Percentiles rank a stretch among this genome's conserved stretches.
Conservation (phyloP, 2,888 invertebrate species). For the Xanthia togata region DNA sequence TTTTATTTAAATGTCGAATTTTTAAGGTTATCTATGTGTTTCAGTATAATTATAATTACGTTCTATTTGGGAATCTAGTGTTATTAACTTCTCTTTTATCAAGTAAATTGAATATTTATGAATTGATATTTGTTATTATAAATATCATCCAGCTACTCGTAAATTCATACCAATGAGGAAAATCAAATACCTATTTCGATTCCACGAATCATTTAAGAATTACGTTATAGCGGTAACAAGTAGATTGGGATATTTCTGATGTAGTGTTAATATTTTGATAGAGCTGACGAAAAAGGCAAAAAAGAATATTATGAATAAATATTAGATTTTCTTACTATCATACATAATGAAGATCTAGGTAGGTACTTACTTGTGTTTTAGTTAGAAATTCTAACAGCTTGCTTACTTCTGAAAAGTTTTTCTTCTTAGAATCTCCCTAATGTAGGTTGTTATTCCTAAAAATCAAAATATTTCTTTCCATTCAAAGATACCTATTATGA, state of each 20-base stretch:
- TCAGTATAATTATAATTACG: neutral
- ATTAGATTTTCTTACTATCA: neutral
- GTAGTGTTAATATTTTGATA: neutral
- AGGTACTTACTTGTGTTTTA: neutral
- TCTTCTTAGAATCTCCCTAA: neutral
- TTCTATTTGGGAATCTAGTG: neutral
- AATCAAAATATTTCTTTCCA: neutral
- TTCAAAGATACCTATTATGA: too few relatives aligned
- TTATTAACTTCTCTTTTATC: neutral
- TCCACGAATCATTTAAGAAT: conserved; percentile 9
- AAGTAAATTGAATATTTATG: too few relatives aligned
- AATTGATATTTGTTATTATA: too few relatives aligned
- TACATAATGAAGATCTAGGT: neutral
- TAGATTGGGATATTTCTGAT: neutral
- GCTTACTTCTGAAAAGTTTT: neutral
- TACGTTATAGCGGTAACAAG: neutral
- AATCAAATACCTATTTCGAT: conserved; percentile 1
- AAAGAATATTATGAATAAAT: neutral
- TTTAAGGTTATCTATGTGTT: neutral
- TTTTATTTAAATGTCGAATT: neutral
- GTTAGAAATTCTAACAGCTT: neutral
- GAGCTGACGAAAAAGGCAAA: neutral
- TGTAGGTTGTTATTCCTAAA: neutral
- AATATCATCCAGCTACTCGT: neutral
- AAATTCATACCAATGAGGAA: neutral